phyloP scores from a whole-genome alignment of 2,113 vertebrate species.

The Penelope pileata region DNA sequence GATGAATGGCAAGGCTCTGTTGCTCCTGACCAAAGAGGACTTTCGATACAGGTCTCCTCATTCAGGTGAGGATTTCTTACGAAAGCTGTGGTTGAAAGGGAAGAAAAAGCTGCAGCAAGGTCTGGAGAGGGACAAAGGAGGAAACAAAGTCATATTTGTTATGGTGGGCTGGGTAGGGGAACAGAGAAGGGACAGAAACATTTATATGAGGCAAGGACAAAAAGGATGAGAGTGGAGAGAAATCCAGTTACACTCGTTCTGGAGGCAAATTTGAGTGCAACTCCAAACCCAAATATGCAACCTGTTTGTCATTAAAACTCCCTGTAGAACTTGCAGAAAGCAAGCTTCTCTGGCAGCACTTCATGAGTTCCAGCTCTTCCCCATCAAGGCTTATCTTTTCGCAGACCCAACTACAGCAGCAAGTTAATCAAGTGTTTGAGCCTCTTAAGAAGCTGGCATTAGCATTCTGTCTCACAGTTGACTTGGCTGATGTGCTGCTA shows the following conservation, averaged over 20 bases:
- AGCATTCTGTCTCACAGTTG: constrained; percentile 34
- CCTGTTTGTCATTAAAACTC: background rate
- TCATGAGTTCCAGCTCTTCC: constrained; percentile 7
- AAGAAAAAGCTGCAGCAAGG: background rate
- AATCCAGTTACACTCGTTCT: background rate
- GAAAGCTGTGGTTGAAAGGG: background rate
- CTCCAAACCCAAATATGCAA: background rate
- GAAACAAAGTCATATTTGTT: background rate
- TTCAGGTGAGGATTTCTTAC: constrained; percentile 83
- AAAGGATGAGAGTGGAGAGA: background rate
- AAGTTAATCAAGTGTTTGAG: constrained; percentile 25
- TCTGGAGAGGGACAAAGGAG: background rate
- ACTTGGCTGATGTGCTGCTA: background rate
- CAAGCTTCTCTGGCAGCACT: background rate
- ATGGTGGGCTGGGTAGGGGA: background rate
- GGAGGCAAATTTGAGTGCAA: background rate
- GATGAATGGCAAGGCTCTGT: constrained; percentile 98
- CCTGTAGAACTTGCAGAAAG: background rate
- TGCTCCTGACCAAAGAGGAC: constrained; percentile 99
- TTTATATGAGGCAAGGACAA: background rate
- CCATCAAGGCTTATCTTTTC: background rate
- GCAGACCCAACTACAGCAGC: background rate
- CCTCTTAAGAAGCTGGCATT: background rate
- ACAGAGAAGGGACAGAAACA: background rate
- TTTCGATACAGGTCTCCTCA: constrained; percentile 96